Base-by-base conservation (phyloP, 2,888 invertebrate genomes). In the Luffia ferchaultella region DNA sequence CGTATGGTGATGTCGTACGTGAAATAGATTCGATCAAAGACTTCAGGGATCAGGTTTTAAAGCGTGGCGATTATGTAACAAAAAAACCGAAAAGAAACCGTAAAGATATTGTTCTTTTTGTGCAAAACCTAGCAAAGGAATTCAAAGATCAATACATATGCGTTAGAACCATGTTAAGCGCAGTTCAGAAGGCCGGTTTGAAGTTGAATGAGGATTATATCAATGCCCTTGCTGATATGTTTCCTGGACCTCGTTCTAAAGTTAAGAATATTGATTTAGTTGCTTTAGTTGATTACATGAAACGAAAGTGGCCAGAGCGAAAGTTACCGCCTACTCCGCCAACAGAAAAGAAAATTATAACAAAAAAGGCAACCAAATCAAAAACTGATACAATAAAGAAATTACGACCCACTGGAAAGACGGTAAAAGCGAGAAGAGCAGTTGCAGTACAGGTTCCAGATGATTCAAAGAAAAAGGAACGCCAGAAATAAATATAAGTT, bases 221-320 rank as follows among this genome's bases (percentile, higher is more conserved):
- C 30, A 63, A 68, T 2, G 71, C 65, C 53, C 59, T 77, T 2
- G 54, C 59, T 0, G 56, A 60, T 44, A 50, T 52, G 0, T 76
- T 76, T 52, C 49, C 67, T 19, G 75, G 66, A 2, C 61, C 68
- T 17, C 2, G 43, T 19, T 49, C 55, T 1, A 75, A 76, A 53
- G 5, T 53, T 1, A 74, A 65, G 53, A 62, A 58, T 2, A 60
- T 77, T 18, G 59, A 70, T 59, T 48, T 76, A 1, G 54, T 41
- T 2, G 19, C 50, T 5, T 18, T 75, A 41, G 67, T 60, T 1
- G 76, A 76, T 16, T 77, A 63, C 54, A 57, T 72, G n/a, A 60
- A 58, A 46, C 62, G 71, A 20, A 70, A 70, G 57, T 77, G 76
- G 75, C 76, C 77, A 2, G 73, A 75, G 1, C 64, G 64, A 16